Percentiles rank a stretch among this genome's conserved stretches.
Evolutionary conservation across 1,140 invertebrate genomes (phyloP).

Genomic region (Drosophila fuyamai): DNA sequence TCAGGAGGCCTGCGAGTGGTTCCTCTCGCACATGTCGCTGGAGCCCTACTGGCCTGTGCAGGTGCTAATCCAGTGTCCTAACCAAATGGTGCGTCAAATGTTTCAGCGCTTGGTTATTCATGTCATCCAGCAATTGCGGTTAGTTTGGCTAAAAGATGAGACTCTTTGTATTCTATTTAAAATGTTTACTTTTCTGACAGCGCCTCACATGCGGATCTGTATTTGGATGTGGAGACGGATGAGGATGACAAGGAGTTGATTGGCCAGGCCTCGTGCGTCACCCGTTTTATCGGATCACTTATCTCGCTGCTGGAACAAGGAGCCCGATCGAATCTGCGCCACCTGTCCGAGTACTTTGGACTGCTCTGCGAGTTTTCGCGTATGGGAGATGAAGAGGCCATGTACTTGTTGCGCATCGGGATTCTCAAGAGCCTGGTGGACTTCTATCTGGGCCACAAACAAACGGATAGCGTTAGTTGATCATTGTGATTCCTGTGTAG

Average conservation of each 20-base stretch:
- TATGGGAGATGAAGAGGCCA: slow-evolving; percentile 96
- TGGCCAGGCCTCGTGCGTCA: slow-evolving; percentile 94
- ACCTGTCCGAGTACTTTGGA: slow-evolving; percentile 96
- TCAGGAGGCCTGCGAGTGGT: slow-evolving; percentile 96
- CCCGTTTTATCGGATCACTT: slow-evolving; percentile 95
- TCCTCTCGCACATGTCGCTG: slow-evolving; percentile 95
- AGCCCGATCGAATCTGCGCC: slow-evolving; percentile 93
- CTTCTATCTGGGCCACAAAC: slow-evolving; percentile 94
- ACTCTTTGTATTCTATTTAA: too few relatives aligned
- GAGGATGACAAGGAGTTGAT: slow-evolving; percentile 89
- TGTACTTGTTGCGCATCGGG: slow-evolving; percentile 93
- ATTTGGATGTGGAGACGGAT: slow-evolving; percentile 89
- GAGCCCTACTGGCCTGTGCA: slow-evolving; percentile 98
- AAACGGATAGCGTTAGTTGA: slow-evolving; percentile 80
- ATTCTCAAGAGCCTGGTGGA: slow-evolving; percentile 95
- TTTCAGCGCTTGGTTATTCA: slow-evolving; percentile 97
- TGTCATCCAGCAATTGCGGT: slow-evolving; percentile 94
- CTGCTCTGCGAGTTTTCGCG: slow-evolving; percentile 97
- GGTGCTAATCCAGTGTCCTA: slow-evolving; percentile 97
- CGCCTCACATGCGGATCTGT: slow-evolving; percentile 90
- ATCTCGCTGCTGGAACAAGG: slow-evolving; percentile 95
- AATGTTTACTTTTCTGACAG: slow-evolving; percentile 19
- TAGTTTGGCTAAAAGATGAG: background rate
- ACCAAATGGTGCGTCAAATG: slow-evolving; percentile 97
- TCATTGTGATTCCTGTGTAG: background rate